A percentile compares a stretch with the other conserved stretches of the same genome.
Conservation (phyloP, 2,797 vertebrate species). For the Tangara arthus region DNA sequence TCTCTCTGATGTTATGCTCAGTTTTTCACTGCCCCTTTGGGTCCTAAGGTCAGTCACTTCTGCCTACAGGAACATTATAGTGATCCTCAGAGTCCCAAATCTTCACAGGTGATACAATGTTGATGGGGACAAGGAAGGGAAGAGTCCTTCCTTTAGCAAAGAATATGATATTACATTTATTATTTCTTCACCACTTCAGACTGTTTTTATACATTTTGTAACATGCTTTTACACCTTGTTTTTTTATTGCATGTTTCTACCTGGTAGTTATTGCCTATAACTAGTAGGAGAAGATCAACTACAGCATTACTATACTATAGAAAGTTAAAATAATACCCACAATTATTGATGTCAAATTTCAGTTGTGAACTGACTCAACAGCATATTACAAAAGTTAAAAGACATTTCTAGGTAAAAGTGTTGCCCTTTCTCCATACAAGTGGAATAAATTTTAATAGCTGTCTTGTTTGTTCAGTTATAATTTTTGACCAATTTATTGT, state of each 20-base stretch:
- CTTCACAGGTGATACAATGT: not conserved
- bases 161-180: not conserved
- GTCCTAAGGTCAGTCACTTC: not conserved
- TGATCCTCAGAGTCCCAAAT: not conserved
- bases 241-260: not conserved
- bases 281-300: not conserved
- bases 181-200: not conserved
- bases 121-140: not conserved
- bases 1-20: not conserved
- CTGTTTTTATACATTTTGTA: not conserved
- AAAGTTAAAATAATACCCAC: not conserved
- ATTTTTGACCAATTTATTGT: not conserved
- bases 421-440: not conserved
- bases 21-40: not conserved
- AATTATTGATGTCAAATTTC: not conserved
- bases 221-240: not conserved
- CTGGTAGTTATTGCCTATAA: not conserved
- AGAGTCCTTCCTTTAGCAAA: not conserved
- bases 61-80: fast-evolving
- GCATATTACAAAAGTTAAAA: not conserved
- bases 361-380: not conserved
- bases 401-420: not conserved
- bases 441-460: not conserved
- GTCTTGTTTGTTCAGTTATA: not conserved
- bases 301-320: not conserved